phyloP scores from a whole-genome alignment of 1,140 invertebrate species.

The Physella acuta region DNA sequence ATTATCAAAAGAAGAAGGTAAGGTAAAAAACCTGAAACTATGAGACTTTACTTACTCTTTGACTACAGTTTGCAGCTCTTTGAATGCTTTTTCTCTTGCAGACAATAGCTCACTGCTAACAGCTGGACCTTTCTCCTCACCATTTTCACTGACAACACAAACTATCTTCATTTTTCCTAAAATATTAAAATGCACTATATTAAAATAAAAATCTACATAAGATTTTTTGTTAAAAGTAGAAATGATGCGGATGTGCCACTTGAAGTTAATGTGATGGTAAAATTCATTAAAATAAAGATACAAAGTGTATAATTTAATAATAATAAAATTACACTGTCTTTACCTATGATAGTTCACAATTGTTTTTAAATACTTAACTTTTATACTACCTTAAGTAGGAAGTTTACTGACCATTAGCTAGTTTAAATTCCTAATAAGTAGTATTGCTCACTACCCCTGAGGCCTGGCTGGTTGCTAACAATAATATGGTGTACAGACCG shows the following conservation, averaged over 20 bases:
- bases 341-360: not conserved
- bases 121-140: conserved; percentile 47
- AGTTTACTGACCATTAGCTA: no score
- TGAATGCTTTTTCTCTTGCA: conserved; percentile 32
- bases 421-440: no score
- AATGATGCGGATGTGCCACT: not conserved
- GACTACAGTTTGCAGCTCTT: conserved; percentile 58
- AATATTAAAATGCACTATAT: not conserved
- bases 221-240: not conserved
- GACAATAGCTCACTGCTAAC: conserved; percentile 31
- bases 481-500: no score
- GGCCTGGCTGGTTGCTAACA: no score
- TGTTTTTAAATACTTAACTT: no score
- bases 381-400: no score
- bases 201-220: not conserved
- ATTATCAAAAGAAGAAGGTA: no score
- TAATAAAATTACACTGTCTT: not conserved
- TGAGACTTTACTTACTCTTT: conserved; percentile 51
- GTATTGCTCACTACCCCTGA: no score
- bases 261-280: not conserved
- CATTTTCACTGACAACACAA: conserved; percentile 76
- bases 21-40: no score
- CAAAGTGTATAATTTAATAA: not conserved
- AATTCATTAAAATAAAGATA: not conserved
- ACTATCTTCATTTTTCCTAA: conserved; percentile 78